phyloP scores from a whole-genome alignment of 1,140 invertebrate genomes.

The Cephus cinctus region DNA sequence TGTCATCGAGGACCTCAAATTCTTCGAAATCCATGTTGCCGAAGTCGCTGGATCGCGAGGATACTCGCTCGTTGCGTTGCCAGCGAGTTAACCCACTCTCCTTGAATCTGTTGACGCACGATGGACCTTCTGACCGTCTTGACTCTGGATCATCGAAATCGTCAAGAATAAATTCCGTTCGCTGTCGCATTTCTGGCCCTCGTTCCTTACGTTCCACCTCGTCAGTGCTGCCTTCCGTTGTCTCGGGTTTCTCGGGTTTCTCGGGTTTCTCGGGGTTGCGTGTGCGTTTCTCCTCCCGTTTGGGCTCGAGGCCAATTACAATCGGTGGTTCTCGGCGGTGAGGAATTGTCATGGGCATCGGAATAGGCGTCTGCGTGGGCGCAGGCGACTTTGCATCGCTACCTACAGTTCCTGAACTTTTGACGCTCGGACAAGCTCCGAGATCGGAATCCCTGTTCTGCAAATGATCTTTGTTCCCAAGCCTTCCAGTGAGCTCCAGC shows the following conservation, averaged over 20 bases:
- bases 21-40: constrained; percentile 82
- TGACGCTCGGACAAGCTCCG: constrained; percentile 41
- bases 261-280: too few species aligned
- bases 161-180: too few species aligned
- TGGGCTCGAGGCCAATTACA: constrained; percentile 46
- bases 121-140: too few species aligned
- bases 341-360: too few species aligned
- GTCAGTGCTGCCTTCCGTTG: constrained; percentile 39
- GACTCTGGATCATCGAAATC: too few species aligned
- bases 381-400: constrained; percentile 33
- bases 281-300: constrained; percentile 52
- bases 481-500: constrained; percentile 72
- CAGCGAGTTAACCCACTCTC: neutral
- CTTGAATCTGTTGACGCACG: neutral
- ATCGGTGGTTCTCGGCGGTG: constrained; percentile 49
- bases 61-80: constrained; percentile 48
- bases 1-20: constrained; percentile 71
- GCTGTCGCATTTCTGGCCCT: too few species aligned
- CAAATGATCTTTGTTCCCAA: too few species aligned
- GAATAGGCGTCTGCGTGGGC: constrained; percentile 25
- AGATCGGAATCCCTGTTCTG: constrained; percentile 30
- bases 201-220: constrained; percentile 50
- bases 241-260: constrained; percentile 28
- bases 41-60: constrained; percentile 60
- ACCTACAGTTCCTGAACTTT: constrained; percentile 48